Percentiles rank a stretch among this genome's conserved stretches.
Conservation (phyloP, 2,888 invertebrate species). For the Eudemis profundana region DNA sequence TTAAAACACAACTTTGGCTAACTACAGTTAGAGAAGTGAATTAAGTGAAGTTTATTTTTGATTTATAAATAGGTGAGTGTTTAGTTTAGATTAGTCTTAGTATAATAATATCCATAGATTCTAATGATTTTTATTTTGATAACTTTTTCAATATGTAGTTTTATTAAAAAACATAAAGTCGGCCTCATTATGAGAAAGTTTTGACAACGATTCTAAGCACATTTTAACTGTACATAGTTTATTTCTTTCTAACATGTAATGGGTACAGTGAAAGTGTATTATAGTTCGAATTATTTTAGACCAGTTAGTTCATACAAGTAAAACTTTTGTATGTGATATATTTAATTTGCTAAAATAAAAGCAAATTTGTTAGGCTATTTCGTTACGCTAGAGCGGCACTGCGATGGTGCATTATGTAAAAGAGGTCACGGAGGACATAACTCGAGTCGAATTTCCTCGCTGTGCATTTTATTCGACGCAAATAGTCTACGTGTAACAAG, state of each 20-base stretch:
- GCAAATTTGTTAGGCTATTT: constrained; percentile 1
- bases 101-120: background rate
- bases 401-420: constrained; percentile 33
- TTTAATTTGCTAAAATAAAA: background rate
- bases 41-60: constrained; percentile 17
- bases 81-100: background rate
- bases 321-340: background rate
- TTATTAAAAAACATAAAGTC: background rate
- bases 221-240: constrained; percentile 21
- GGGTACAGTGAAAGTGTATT: constrained; percentile 30
- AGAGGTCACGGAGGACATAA: constrained; percentile 34
- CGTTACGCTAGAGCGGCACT: constrained; percentile 3
- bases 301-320: background rate
- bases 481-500: background rate
- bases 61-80: constrained; percentile 28
- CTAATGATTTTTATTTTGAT: background rate
- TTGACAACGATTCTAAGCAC: constrained; percentile 6
- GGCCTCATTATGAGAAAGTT: constrained; percentile 9
- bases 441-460: constrained; percentile 6
- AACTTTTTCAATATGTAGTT: background rate
- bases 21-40: constrained; percentile 20
- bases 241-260: constrained; percentile 8
- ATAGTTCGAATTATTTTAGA: background rate
- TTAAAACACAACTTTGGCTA: constrained; percentile 42
- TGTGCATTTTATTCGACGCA: constrained; percentile 4